Evolutionary conservation across 2,797 vertebrate genomes (phyloP).

Genomic region (Poeciliopsis presidionis): DNA sequence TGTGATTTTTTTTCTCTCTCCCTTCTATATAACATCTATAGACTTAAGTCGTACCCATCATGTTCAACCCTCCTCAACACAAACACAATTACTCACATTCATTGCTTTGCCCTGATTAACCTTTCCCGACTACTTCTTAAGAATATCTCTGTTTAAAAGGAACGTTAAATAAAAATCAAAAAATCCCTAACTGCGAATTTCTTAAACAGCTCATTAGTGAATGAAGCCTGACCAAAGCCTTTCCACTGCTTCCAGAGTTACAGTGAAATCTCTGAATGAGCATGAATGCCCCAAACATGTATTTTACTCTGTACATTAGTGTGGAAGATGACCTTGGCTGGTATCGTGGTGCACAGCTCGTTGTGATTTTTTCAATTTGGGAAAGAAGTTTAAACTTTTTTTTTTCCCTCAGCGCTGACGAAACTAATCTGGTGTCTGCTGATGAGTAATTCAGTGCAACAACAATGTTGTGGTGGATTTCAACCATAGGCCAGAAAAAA

Average conservation of each 20-base stretch:
- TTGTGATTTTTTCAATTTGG: not conserved
- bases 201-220: not conserved
- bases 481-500: not conserved
- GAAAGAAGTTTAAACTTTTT: not conserved
- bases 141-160: slow-evolving; percentile 43
- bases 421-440: not conserved
- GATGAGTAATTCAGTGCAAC: not conserved
- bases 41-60: slow-evolving; percentile 27
- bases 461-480: not conserved
- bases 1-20: slow-evolving; percentile 29
- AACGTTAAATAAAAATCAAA: slow-evolving; percentile 22
- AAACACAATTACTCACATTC: slow-evolving; percentile 36
- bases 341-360: not conserved
- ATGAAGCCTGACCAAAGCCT: slow-evolving; percentile 11
- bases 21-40: slow-evolving; percentile 43
- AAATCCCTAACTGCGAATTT: not conserved
- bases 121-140: slow-evolving; percentile 28
- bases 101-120: slow-evolving; percentile 59
- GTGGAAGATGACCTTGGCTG: not conserved
- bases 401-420: not conserved
- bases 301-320: not conserved
- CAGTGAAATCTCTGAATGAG: not conserved
- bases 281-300: not conserved
- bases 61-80: not conserved
- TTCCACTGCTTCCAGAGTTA: slow-evolving; percentile 10